Evolutionary conservation across 2,888 invertebrate species (phyloP).

Genomic region (Deroplatys truncata): DNA sequence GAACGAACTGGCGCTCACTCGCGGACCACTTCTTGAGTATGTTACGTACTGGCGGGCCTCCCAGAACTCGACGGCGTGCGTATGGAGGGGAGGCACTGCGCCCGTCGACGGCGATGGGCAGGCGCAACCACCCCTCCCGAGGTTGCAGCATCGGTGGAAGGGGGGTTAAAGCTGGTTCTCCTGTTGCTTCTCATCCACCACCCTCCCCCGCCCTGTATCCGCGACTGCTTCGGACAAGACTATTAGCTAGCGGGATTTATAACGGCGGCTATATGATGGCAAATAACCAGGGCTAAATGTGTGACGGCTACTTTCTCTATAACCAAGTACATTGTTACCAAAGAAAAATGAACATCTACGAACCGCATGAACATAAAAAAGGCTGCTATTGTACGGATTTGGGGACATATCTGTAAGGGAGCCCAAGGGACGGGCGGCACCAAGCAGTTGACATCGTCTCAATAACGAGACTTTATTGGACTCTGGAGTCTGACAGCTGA

Average conservation of each 20-base stretch:
- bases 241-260: conserved; percentile 20
- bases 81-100: not conserved
- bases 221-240: conserved; percentile 20
- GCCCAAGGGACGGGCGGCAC: not conserved
- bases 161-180: not conserved
- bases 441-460: conserved; percentile 12
- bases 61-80: not conserved
- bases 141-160: not conserved
- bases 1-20: not conserved
- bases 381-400: not conserved
- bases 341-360: not conserved
- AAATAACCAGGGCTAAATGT: conserved; percentile 9
- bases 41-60: not conserved
- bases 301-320: not conserved
- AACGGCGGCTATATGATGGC: conserved; percentile 16
- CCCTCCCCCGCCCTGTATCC: not conserved
- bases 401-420: not conserved
- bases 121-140: not conserved
- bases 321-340: not conserved
- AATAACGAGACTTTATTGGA: conserved; percentile 18
- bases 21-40: not conserved
- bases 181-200: conserved; percentile 18
- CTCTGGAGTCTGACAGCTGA: conserved; percentile 4
- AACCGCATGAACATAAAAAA: not conserved
- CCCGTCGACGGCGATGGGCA: not conserved